Base-by-base conservation (phyloP, 1,140 invertebrate genomes). In the Scaptomyza hsui region DNA sequence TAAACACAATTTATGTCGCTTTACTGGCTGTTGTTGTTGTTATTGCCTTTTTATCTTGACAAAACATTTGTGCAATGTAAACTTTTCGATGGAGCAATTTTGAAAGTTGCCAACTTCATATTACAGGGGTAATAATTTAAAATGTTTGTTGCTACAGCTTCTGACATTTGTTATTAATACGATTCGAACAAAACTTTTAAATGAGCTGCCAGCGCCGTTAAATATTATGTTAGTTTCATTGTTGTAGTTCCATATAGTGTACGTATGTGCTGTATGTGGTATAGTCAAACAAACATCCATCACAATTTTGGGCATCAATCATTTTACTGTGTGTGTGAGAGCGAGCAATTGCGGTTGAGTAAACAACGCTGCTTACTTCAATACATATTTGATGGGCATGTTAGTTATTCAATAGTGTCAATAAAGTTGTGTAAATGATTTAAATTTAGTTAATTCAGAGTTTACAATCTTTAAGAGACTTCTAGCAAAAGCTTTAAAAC, bases 71-170 rank as follows among this genome's bases (percentile, higher is more conserved):
- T 65, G 59, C 69, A 65, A 52, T 32, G 18, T 26, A 65, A 82
- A 86, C 77, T 86, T 86, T 86, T 69, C 67, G 80, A 79, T 79
- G 71, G 72, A 79, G 80, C 83, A 85, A 83, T 88, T 88, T 79
- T 63, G 70, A 29, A 86, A 85, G 69, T 86, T 86, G 60, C 44
- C 65, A 73, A 80, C 60, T 77, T 73, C 63, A 57, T 24, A 37
- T n/a, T 2, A n/a, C 12, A n/a, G n/a, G 56, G 51, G 65, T 57
- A 65, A 85, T 88, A 74, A 77, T 77, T 77, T 77, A 61, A 86
- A 41, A 26, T 52, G 10, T 42, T 86, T 68, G 68, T 51, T 65
- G 57, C 52, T 44, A 71, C 60, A 68, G n/a, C 32, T 55, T 61
- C 24, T 78, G 76, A 62, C 73, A 88, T 68, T 75, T 71, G 57